phyloP scores from a whole-genome alignment of 2,888 invertebrate genomes.

The Drosophila nr. perissopoda region DNA sequence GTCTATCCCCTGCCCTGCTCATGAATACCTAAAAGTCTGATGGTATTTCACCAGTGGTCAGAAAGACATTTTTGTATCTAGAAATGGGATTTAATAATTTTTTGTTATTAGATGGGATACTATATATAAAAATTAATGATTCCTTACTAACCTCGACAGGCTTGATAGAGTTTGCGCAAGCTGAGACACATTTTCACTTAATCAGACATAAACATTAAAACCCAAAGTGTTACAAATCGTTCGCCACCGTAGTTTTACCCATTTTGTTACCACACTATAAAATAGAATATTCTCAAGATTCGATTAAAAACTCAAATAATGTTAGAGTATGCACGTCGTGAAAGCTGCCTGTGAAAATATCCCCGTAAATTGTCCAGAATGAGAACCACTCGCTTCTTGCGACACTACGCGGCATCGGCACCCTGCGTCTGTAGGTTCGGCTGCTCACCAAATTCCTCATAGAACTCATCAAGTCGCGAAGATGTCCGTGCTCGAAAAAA shows the following conservation, averaged over 20 bases:
- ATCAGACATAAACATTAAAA: conserved; percentile 6
- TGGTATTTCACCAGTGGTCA: neutral
- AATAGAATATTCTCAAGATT: conserved; percentile 1
- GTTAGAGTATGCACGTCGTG: neutral
- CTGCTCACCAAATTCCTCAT: conserved; percentile 40
- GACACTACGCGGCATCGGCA: conserved; percentile 21
- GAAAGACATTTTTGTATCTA: neutral
- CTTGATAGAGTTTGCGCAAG: conserved; percentile 65
- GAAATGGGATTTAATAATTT: neutral
- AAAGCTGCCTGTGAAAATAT: neutral
- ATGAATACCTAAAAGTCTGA: neutral
- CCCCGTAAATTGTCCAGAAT: conserved; percentile 72
- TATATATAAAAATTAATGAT: neutral
- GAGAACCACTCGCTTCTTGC: conserved; percentile 66
- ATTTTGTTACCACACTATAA: conserved; percentile 35
- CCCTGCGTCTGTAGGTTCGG: conserved; percentile 31
- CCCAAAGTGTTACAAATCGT: conserved; percentile 18
- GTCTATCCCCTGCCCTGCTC: neutral
- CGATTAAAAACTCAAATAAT: neutral
- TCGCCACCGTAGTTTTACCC: conserved; percentile 16
- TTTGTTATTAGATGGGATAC: neutral
- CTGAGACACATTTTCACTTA: conserved; percentile 64
- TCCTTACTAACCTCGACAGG: conserved; percentile 68
- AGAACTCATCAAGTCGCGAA: conserved; percentile 55
- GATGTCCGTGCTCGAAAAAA: conserved; percentile 77